Evolutionary conservation across 2,797 vertebrate genomes (phyloP).

Genomic region (Avahi laniger): DNA sequence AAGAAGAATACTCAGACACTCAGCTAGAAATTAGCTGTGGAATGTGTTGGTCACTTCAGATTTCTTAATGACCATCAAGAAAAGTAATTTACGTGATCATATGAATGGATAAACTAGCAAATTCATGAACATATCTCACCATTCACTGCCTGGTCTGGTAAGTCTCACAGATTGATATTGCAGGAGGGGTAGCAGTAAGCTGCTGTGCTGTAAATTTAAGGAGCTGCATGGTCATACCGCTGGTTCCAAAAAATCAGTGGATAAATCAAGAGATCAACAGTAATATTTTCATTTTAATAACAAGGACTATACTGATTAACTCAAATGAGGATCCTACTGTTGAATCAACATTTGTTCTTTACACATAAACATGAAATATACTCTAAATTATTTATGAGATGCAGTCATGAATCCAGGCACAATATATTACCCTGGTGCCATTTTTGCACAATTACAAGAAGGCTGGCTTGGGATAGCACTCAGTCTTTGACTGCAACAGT

Average conservation of each 20-base stretch:
- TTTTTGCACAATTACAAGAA: background rate
- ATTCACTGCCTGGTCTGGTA: background rate
- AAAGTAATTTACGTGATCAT: background rate
- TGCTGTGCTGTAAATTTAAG: background rate
- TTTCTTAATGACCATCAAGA: background rate
- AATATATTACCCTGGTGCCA: background rate
- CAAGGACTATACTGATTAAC: background rate
- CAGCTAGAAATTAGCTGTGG: background rate
- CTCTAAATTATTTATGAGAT: background rate
- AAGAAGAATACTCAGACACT: background rate
- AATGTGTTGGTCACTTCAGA: background rate
- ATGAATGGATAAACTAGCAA: background rate
- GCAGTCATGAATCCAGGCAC: background rate
- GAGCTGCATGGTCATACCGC: background rate
- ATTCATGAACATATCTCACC: background rate
- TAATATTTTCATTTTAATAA: background rate
- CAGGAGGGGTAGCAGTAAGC: background rate
- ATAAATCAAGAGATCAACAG: background rate
- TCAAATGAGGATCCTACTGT: background rate
- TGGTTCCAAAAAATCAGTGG: background rate
- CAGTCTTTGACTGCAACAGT: background rate
- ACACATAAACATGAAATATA: background rate
- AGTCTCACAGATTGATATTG: background rate
- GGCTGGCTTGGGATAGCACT: accelerated
- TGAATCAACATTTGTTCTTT: background rate